phyloP scores from a whole-genome alignment of 2,888 invertebrate genomes.

The Thelaira solivaga region DNA sequence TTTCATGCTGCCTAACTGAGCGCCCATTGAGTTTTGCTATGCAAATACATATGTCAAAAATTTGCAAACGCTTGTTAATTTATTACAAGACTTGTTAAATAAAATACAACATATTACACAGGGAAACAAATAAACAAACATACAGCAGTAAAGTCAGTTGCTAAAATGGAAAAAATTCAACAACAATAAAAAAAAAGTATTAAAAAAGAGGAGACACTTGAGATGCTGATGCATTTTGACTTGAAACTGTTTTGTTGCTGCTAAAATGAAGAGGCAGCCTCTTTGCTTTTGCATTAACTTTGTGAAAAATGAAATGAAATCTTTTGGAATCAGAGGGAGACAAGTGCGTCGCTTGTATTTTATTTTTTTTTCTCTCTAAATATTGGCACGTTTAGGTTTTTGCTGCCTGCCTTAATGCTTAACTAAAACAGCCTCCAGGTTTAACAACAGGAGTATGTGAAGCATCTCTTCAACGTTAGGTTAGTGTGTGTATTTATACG shows the following conservation, averaged over 20 bases:
- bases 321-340: not conserved
- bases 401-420: not conserved
- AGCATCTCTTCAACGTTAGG: slow-evolving; percentile 31
- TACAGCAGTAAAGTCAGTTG: not conserved
- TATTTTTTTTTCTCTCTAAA: not conserved
- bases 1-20: slow-evolving; percentile 39
- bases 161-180: not conserved
- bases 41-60: slow-evolving; percentile 66
- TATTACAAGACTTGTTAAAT: slow-evolving; percentile 64
- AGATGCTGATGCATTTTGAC: slow-evolving; percentile 57
- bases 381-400: slow-evolving; percentile 47
- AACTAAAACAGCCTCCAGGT: slow-evolving; percentile 36
- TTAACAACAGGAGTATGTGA: slow-evolving; percentile 49
- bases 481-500: not conserved
- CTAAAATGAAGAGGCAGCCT: not conserved
- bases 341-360: slow-evolving; percentile 12
- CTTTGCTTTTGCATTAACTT: not conserved
- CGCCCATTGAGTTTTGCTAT: slow-evolving; percentile 53
- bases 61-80: slow-evolving; percentile 65
- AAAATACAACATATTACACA: slow-evolving; percentile 52
- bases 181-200: slow-evolving; percentile 4
- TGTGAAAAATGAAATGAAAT: not conserved
- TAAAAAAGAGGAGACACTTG: slow-evolving; percentile 40
- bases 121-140: too few relatives aligned
- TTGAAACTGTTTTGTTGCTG: slow-evolving; percentile 34